These are phyloP conservation scores for Turritopsis rubra DNA, from an alignment of 30 jellyfish, hydroid and myxozoan genomes.

Conservation along the genomic window DNA sequence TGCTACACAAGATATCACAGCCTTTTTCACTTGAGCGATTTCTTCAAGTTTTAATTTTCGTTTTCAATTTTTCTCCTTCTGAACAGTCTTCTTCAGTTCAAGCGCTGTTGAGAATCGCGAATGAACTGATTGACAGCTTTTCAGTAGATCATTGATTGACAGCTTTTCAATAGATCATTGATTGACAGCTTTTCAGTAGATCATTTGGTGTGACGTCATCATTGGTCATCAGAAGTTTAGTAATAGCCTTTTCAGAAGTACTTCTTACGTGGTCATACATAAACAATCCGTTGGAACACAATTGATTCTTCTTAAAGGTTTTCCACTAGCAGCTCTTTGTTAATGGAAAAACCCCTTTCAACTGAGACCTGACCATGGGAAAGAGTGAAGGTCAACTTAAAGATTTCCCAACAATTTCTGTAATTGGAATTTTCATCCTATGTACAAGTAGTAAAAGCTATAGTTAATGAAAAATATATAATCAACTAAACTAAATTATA, in stretches of 20 bases:
- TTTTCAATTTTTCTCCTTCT: background rate
- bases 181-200: background rate
- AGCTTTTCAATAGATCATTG: background rate
- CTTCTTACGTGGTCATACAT: background rate
- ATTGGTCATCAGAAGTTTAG: background rate
- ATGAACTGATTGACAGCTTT: conserved; percentile 16
- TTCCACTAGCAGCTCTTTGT: background rate
- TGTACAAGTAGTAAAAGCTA: no score
- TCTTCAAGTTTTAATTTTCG: conserved; percentile 7
- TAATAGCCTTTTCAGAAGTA: background rate
- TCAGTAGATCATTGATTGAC: background rate
- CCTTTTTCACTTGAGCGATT: conserved; percentile 3
- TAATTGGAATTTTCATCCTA: no score
- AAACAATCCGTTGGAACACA: background rate
- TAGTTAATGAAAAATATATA: no score
- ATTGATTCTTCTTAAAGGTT: background rate
- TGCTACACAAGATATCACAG: background rate
- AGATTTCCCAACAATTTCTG: background rate
- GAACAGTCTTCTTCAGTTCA: background rate
- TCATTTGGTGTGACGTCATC: conserved; percentile 3
- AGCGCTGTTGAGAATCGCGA: background rate
- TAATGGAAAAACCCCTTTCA: background rate
- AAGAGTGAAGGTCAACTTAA: background rate
- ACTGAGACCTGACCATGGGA: background rate
- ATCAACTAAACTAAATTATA: no score